A percentile compares a stretch with the other conserved stretches of the same genome.
Evolutionary conservation across 2,797 vertebrate species (phyloP).

Genomic region (Sebastolobus alascanus): DNA sequence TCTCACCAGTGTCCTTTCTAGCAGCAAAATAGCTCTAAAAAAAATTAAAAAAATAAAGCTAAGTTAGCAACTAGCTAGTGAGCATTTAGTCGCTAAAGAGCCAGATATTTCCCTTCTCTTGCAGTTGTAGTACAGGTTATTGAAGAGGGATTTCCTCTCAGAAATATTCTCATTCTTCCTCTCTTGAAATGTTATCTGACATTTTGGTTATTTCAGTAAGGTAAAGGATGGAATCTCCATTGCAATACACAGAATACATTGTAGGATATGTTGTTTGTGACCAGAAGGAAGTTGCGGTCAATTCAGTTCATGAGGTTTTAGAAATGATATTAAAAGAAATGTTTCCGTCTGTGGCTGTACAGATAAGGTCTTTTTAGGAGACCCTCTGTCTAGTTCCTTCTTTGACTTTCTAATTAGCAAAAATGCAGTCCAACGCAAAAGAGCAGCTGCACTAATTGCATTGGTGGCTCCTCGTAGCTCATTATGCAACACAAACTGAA

Average conservation of each 20-base stretch:
- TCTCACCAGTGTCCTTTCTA: not conserved
- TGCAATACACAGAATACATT: not conserved
- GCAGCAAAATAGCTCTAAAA: not conserved
- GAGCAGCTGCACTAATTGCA: slow-evolving; percentile 41
- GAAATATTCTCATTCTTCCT: not conserved
- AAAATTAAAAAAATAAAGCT: not conserved
- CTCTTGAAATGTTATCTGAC: not conserved
- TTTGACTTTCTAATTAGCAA: slow-evolving; percentile 52
- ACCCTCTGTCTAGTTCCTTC: slow-evolving; percentile 16
- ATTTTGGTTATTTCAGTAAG: not conserved
- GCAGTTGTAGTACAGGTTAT: not conserved
- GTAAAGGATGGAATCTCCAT: not conserved
- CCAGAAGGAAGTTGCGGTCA: not conserved
- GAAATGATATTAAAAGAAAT: not conserved
- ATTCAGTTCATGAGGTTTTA: not conserved
- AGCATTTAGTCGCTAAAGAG: not conserved
- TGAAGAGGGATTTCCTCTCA: slow-evolving; percentile 2
- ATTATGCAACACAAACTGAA: slow-evolving; percentile 27
- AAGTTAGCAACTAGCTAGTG: not conserved
- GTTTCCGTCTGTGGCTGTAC: not conserved
- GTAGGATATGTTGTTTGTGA: not conserved
- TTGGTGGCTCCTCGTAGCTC: not conserved
- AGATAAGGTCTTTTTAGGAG: not conserved
- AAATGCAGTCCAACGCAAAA: slow-evolving; percentile 33
- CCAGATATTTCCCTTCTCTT: not conserved